A percentile compares a stretch with the other conserved stretches of the same genome.
Conservation (phyloP, 2,888 invertebrate species). For the Synergus gifuensis region DNA sequence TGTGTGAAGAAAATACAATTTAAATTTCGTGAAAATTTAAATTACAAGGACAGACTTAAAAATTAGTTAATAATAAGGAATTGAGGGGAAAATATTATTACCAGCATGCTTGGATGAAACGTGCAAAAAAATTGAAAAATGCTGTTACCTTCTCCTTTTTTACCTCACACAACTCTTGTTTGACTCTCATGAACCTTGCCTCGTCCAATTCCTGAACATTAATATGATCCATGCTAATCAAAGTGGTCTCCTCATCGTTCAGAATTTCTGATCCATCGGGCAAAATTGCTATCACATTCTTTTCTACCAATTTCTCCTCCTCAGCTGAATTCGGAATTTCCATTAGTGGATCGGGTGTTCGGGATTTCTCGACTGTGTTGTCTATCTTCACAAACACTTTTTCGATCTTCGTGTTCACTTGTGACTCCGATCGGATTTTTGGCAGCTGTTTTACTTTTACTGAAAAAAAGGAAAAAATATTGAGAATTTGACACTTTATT, state of each 20-base stretch:
- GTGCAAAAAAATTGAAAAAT: neutral
- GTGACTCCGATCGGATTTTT: constrained; percentile 32
- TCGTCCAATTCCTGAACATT: constrained; percentile 66
- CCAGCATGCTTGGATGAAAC: neutral
- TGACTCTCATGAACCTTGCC: constrained; percentile 63
- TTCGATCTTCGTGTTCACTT: constrained; percentile 25
- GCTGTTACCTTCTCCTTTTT: constrained; percentile 45
- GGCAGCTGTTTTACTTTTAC: neutral
- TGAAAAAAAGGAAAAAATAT: neutral
- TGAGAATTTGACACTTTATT: neutral
- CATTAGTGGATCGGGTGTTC: constrained; percentile 33
- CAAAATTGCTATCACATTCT: constrained; percentile 63
- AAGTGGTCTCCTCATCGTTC: constrained; percentile 56
- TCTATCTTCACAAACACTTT: constrained; percentile 35
- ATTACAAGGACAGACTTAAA: neutral
- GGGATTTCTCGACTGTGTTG: constrained; percentile 9
- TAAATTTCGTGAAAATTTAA: neutral
- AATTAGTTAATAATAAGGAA: neutral
- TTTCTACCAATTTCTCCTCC: constrained; percentile 46
- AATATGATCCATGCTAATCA: constrained; percentile 64
- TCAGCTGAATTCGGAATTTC: neutral
- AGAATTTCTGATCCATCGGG: constrained; percentile 63
- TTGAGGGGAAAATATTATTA: neutral
- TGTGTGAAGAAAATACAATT: constrained; percentile 45
- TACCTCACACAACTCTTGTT: constrained; percentile 64